phyloP scores from a whole-genome alignment of 23 tunicate genomes.

The Halocynthia aurantium region DNA sequence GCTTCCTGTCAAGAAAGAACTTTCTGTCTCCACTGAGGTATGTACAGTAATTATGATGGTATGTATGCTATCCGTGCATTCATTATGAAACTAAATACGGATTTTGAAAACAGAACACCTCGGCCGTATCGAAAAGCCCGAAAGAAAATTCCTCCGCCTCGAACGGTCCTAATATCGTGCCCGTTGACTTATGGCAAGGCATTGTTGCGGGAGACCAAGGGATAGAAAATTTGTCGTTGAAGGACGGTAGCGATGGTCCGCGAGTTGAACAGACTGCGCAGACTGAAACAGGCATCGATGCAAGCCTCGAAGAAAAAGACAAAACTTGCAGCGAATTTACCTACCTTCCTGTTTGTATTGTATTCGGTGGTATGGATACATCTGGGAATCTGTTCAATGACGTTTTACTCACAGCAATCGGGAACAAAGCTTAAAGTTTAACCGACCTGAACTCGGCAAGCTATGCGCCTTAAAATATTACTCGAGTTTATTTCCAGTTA shows the following conservation, averaged over 20 bases:
- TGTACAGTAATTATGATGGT: too few species aligned
- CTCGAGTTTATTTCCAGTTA: too few species aligned
- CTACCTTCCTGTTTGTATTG: constrained; percentile 57
- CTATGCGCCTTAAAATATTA: too few species aligned
- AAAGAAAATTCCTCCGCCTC: too few species aligned
- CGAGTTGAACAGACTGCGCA: neutral
- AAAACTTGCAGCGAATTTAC: neutral
- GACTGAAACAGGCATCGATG: neutral
- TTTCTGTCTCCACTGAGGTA: too few species aligned
- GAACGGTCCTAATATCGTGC: constrained; percentile 33
- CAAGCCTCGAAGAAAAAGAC: too few species aligned
- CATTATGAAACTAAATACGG: too few species aligned
- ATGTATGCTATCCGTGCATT: too few species aligned
- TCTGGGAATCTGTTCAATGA: constrained; percentile 89
- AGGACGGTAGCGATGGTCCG: constrained; percentile 4
- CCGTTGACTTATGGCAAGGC: constrained; percentile 56
- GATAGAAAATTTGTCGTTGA: constrained; percentile 1
- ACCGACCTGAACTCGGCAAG: neutral
- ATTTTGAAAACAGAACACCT: too few species aligned
- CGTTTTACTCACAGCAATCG: constrained; percentile 31
- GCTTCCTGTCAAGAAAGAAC: constrained; percentile 25
- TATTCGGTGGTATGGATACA: constrained; percentile 92
- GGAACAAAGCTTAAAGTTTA: neutral
- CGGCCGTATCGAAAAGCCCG: too few species aligned
- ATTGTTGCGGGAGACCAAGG: constrained; percentile 11